Base-by-base conservation (phyloP, 2,888 invertebrate genomes). In the Brachyptera putata region DNA sequence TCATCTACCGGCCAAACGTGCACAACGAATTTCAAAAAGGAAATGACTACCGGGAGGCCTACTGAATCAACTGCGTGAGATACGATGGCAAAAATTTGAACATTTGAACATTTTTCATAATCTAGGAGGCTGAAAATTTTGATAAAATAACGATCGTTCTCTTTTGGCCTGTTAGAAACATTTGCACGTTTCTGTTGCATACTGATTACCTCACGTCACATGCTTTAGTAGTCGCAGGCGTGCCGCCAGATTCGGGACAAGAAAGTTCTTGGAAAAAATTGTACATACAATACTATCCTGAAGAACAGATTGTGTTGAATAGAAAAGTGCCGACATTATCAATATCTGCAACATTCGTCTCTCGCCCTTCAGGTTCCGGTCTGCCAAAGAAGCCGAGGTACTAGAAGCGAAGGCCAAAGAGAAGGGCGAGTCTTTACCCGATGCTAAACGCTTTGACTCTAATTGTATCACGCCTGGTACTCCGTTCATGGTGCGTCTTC, bases 401-500 rank as follows among this genome's bases (percentile, higher is more conserved):
- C 76, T 86, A 59, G 89, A 92, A 74, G 80, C 83, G 24, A 84
- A 85, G 68, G 95, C 95, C 0, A 76, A 75, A 67, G 80, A 82
- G 48, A 85, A 86, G 68, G 96, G 95, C 13, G 91, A 94, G 73
- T 75, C 74, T 0, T 75, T 95, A 49, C 93, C 95, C 0, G 75
- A 80, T 2, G 89, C 88, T 68, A 86, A 87, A 58, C 80, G 91
- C 61, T 98, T 98, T 73, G 98, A 98, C 76, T 95, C 95, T 18
- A 98, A 98, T 76, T 97, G 97, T 73, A 98, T 98, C 65, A 98
- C 98, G 0, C 98, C 98, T 0, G 97, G 97, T 66, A 92, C 94
- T 0, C 84, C 84, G 64, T 98, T 98, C 73, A 98, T 98, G 98
- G 87, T 84, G 0, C 83, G 86, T 7, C 77, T 98, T 13, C 92